These are phyloP conservation scores for Tylochromis polylepis DNA, from an alignment of 2,113 vertebrate genomes.

Conservation along the genomic window DNA sequence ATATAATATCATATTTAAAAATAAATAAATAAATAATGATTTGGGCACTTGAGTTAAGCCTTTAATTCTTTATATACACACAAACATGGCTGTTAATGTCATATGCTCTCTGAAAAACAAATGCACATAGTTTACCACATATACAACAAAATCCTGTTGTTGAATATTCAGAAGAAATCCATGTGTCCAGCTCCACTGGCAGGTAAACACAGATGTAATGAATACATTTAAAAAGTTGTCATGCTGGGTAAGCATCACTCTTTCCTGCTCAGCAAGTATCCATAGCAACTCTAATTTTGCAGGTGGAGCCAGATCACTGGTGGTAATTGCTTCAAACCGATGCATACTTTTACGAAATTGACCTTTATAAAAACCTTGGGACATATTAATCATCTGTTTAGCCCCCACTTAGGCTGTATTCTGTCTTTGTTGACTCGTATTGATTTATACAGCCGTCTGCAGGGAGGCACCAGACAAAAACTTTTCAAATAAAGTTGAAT, in stretches of 20 bases:
- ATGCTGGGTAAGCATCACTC: constrained; percentile 55
- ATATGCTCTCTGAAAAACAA: not conserved
- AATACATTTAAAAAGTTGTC: constrained; percentile 66
- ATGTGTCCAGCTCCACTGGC: not conserved
- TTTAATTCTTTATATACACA: not conserved
- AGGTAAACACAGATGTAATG: constrained; percentile 60
- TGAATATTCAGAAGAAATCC: not conserved
- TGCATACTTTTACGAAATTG: constrained; percentile 79
- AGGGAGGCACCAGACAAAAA: constrained; percentile 50
- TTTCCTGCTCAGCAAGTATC: constrained; percentile 65
- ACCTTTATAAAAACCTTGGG: constrained; percentile 76
- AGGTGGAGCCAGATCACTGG: constrained; percentile 52
- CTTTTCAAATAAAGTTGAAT: constrained; percentile 34
- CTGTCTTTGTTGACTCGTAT: constrained; percentile 52
- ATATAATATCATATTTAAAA: not conserved
- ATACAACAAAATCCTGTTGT: not conserved
- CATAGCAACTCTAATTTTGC: constrained; percentile 72
- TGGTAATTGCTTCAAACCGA: constrained; percentile 75
- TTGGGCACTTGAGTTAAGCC: not conserved
- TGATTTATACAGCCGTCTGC: constrained; percentile 61
- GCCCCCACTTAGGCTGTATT: constrained; percentile 53
- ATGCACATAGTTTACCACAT: not conserved
- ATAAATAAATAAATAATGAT: not conserved
- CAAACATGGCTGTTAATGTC: not conserved
- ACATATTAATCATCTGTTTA: constrained; percentile 74